Base-by-base conservation (phyloP, 1,140 invertebrate species). In the Medauroidea extradentata region DNA sequence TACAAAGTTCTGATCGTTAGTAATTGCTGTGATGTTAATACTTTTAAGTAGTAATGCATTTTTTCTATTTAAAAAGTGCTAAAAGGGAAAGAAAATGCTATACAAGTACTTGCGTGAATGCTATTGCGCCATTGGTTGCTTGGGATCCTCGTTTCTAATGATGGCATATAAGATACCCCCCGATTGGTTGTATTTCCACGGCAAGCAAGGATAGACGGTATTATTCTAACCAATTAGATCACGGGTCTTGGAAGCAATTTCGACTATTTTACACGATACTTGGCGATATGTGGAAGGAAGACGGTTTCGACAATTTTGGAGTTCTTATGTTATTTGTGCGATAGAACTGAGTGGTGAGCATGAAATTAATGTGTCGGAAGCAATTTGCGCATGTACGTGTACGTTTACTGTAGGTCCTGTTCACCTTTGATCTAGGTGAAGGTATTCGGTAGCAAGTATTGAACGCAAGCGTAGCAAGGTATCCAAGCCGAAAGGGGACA, bases 181-280 rank as follows among this genome's bases (percentile, higher is more conserved):
- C 81, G 79, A 83, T 83, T 83, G 82, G 81, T 78, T 75, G 78
- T 76, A 74, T 79, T 78, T 79, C 61, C 60, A 63, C 61, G 63
- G 63, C 63, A 65, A 66, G 60, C 53, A 63, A 50, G 52, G 61
- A 66, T 71, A 68, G 72, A 71, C 70, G 65, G 69, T 70, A 72
- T 72, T 74, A 72, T 75, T 74, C 71, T 72, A 71, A 71, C 74
- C 75, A 76, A 77, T 77, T 74, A 75, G 70, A 71, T 70, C 63
- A 67, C 68, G 60, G 69, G 65, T 72, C 62, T 69, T 60, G 55
- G 48, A 63, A 58, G 53, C 57, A 42, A 63, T 63, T 70, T 71
- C 69, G 57, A 62, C 61, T 50, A 62, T 69, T 70, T 67, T 68
- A 69, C 66, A 67, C 57, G 67, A 69, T 69, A 70, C 63, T 52